Conservation (phyloP, 2,797 vertebrate genomes). For the Galago senegalensis region DNA sequence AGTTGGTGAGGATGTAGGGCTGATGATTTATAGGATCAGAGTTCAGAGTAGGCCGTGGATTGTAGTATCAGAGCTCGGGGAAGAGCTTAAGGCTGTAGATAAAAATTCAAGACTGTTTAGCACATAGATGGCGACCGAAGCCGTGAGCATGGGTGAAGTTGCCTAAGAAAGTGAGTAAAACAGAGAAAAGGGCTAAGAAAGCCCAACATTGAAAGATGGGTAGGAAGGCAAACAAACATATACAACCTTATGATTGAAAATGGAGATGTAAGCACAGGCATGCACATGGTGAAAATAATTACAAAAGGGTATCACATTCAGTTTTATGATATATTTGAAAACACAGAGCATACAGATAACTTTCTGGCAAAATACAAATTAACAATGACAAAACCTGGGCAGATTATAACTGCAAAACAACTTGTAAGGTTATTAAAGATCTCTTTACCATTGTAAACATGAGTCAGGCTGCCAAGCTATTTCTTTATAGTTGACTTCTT, state of each 20-base stretch:
- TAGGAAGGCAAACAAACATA: neutral
- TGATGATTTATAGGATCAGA: too few relatives aligned
- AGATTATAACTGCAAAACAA: neutral
- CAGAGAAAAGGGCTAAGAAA: neutral
- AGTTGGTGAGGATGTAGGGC: too few relatives aligned
- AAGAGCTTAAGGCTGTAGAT: too few relatives aligned
- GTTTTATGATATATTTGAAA: neutral
- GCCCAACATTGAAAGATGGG: neutral
- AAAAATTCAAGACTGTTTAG: neutral
- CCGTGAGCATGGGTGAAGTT: neutral
- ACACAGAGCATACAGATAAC: neutral
- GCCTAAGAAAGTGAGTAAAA: neutral
- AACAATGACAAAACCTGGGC: neutral
- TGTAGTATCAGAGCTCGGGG: neutral
- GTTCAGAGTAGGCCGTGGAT: neutral
- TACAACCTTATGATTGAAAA: neutral
- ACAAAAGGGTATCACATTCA: too few relatives aligned
- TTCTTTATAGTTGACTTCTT: neutral
- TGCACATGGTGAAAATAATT: neutral
- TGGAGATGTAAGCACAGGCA: neutral
- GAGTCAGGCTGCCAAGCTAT: neutral
- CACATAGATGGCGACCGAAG: neutral
- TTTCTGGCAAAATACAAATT: neutral
- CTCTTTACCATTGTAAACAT: neutral
- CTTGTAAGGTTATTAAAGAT: neutral